These are phyloP conservation scores for Limnephilus auricula DNA, from an alignment of 2,888 invertebrate genomes.

Conservation along the genomic window DNA sequence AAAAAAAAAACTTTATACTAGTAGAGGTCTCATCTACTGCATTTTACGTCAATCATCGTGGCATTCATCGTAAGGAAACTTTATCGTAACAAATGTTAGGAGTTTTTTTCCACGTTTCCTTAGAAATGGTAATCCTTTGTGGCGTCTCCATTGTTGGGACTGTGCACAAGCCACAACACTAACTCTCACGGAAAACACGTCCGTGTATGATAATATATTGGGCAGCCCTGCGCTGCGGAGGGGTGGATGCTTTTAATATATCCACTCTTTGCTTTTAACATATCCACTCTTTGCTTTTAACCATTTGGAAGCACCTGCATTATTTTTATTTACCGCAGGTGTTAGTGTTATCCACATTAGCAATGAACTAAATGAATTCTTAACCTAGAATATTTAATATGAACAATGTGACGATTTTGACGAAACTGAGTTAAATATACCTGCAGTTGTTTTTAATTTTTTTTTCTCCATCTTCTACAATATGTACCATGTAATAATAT, in stretches of 20 bases:
- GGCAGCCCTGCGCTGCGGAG: not conserved
- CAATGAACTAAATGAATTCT: conserved; percentile 5
- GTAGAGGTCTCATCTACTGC: not conserved
- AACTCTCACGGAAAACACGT: not conserved
- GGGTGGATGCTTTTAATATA: conserved; percentile 19
- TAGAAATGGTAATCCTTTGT: conserved; percentile 16
- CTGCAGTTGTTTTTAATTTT: no score
- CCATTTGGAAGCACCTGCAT: conserved; percentile 38
- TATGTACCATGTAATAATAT: no score
- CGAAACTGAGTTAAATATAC: no score
- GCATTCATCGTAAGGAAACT: not conserved
- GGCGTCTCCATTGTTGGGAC: not conserved
- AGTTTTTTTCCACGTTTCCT: conserved; percentile 22
- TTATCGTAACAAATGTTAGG: conserved; percentile 16
- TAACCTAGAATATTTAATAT: no score
- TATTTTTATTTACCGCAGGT: conserved; percentile 25
- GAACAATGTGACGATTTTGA: no score
- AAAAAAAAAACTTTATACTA: not conserved
- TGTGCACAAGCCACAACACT: not conserved
- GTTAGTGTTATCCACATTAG: conserved; percentile 19
- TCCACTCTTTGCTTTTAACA: no score
- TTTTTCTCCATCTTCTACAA: no score
- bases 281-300: no score
- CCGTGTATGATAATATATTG: not conserved
- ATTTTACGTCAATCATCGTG: not conserved